Conservation (phyloP, 2,113 vertebrate species). For the Poecile atricapillus region DNA sequence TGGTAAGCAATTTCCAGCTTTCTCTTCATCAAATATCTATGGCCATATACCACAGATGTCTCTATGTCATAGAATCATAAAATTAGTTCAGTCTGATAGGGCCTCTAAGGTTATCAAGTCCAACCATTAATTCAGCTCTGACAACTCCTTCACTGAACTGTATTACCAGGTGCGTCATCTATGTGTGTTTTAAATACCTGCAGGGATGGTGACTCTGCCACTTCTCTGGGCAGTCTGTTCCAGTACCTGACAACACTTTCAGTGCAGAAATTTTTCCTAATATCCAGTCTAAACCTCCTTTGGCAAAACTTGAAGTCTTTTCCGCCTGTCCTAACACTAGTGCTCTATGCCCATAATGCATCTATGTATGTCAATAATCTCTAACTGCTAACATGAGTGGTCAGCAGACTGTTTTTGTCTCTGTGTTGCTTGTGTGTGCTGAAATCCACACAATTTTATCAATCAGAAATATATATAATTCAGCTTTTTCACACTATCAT, state of each 20-base stretch:
- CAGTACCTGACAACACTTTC: not conserved
- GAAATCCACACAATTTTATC: not conserved
- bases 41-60: not conserved
- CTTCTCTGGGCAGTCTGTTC: not conserved
- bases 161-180: not conserved
- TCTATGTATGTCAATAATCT: not conserved
- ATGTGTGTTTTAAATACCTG: not conserved
- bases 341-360: not conserved
- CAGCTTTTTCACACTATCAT: not conserved
- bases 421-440: not conserved
- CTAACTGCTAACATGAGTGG: not conserved
- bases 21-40: not conserved
- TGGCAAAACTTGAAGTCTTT: not conserved
- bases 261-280: not conserved
- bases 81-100: not conserved
- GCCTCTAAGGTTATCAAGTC: not conserved
- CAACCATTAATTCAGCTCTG: not conserved
- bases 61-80: not conserved
- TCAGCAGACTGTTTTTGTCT: not conserved
- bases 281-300: not conserved
- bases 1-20: conserved; percentile 72
- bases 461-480: not conserved
- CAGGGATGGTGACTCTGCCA: not conserved
- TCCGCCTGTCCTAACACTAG: not conserved
- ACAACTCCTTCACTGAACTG: not conserved